Evolutionary conservation across 1,140 invertebrate genomes (phyloP).

Genomic region (Anadara kagoshimensis): DNA sequence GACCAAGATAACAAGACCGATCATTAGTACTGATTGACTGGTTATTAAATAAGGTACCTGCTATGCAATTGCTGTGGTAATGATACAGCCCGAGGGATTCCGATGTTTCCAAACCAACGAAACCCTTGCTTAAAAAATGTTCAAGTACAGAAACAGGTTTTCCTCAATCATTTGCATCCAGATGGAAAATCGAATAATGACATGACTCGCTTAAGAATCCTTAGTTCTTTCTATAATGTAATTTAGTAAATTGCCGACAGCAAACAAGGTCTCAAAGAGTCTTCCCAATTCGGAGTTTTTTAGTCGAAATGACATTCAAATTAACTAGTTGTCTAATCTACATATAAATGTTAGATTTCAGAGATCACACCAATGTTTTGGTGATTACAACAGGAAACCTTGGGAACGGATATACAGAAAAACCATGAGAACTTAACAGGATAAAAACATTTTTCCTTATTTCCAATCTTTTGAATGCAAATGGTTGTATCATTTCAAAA

Average conservation of each 20-base stretch:
- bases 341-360: too few relatives aligned
- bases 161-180: slow-evolving; percentile 5
- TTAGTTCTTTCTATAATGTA: slow-evolving; percentile 1
- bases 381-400: too few relatives aligned
- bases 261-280: too few relatives aligned
- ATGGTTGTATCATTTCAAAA: too few relatives aligned
- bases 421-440: too few relatives aligned
- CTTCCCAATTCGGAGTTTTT: too few relatives aligned
- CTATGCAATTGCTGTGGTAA: slow-evolving; percentile 8
- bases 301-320: too few relatives aligned
- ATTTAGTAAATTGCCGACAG: slow-evolving; percentile 8
- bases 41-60: slow-evolving; percentile 17
- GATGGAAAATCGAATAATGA: slow-evolving; percentile 16
- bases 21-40: neutral
- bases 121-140: slow-evolving; percentile 8
- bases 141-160: slow-evolving; percentile 6
- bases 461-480: too few relatives aligned
- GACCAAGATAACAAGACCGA: neutral
- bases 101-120: neutral
- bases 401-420: too few relatives aligned
- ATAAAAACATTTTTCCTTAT: too few relatives aligned
- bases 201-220: slow-evolving; percentile 1
- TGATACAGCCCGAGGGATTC: neutral
- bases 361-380: too few relatives aligned
- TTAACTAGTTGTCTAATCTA: too few relatives aligned